These are phyloP conservation scores for Malurus cyaneus DNA, from an alignment of 2,113 vertebrate species.

Conservation along the genomic window DNA sequence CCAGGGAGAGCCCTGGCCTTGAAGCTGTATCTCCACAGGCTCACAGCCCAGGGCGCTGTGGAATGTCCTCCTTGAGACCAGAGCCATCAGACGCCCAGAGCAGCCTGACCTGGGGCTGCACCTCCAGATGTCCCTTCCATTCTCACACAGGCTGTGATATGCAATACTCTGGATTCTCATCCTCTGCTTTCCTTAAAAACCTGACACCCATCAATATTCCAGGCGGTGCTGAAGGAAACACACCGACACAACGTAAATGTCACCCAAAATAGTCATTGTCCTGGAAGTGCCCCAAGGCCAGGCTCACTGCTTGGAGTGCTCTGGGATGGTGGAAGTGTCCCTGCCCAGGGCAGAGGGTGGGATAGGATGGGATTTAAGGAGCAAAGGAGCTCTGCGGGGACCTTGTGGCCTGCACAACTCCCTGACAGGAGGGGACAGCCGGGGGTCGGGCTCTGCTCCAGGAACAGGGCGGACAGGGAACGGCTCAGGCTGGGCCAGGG, in stretches of 20 bases:
- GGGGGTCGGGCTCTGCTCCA: no score
- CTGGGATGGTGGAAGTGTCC: neutral
- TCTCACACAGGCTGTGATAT: neutral
- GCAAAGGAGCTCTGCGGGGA: neutral
- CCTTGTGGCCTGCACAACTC: neutral
- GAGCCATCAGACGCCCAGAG: neutral
- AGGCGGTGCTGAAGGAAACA: neutral
- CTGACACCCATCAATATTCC: neutral
- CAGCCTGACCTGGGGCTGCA: neutral
- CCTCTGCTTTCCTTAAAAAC: neutral
- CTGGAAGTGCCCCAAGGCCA: neutral
- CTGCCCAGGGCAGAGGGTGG: neutral
- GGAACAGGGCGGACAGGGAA: no score
- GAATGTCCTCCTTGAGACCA: neutral
- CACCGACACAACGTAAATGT: rapidly evolving
- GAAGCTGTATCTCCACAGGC: neutral
- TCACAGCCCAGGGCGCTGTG: neutral
- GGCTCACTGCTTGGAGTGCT: neutral
- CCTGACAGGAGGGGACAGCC: no score
- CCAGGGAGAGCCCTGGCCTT: neutral
- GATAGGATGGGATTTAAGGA: neutral
- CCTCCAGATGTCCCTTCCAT: neutral
- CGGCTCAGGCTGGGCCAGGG: no score
- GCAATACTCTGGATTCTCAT: neutral
- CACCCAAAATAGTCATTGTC: neutral